These are phyloP conservation scores for Tyrophagus putrescentiae DNA, from an alignment of 1,140 invertebrate genomes.

Conservation along the genomic window DNA sequence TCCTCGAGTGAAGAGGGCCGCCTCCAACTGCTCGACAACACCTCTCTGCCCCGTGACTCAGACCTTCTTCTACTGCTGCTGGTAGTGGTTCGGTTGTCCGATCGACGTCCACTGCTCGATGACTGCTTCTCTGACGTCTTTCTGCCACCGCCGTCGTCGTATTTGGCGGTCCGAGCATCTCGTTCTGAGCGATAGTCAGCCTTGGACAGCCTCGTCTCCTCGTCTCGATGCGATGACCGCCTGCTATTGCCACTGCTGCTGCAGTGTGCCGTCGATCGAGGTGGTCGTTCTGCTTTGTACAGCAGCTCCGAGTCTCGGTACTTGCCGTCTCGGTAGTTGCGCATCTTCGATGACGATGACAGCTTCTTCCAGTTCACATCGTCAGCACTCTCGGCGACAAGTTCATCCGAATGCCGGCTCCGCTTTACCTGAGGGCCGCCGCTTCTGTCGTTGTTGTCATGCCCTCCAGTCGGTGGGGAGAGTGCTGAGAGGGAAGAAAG, in stretches of 20 bases:
- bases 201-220: background rate
- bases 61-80: no score
- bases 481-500: no score
- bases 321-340: slow-evolving; percentile 59
- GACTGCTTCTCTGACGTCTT: background rate
- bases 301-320: slow-evolving; percentile 30
- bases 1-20: background rate
- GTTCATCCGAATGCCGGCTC: no score
- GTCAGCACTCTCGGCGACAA: background rate
- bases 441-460: background rate
- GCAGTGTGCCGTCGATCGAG: background rate
- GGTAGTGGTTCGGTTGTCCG: no score
- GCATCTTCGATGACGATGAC: slow-evolving; percentile 57
- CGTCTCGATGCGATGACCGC: background rate
- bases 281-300: slow-evolving; percentile 28
- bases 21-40: no score
- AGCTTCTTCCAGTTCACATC: slow-evolving; percentile 53
- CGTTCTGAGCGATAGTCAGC: background rate
- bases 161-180: background rate
- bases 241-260: background rate
- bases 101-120: background rate
- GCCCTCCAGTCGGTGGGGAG: background rate
- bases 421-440: no score
- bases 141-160: background rate
- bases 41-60: no score